Evolutionary conservation across 2,797 vertebrate species (phyloP), one percentile per base, ranked within the genome.

Genomic region (Rhyacichthys aspro): DNA sequence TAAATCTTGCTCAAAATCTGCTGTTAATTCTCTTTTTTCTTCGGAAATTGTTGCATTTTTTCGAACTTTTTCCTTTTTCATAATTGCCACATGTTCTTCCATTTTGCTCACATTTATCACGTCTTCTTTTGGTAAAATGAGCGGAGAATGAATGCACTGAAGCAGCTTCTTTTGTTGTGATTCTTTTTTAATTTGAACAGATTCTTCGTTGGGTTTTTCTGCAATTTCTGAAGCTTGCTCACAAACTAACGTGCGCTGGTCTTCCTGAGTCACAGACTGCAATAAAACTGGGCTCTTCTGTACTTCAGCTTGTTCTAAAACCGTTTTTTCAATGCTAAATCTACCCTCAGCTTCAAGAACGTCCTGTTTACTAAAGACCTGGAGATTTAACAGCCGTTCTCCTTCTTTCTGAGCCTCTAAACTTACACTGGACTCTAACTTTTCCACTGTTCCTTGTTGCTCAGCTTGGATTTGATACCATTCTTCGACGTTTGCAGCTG

Each of bases 91-190:
- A 61, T 92, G 88, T 53, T 87, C 63, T 1, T 85, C 78, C 23
- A 88, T 83, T 33, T 78, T 82, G 17, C 76, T 86, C 59, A 86
- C 43, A 10, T 45, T 28, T n/a, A 93, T 56, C 0, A 82, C 7
- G 0, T 88, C 90, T 77, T 96, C 95, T 74, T 93, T 95, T 3
- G 82, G 70, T 55, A 95, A 81, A 36, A 86, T 28, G 0, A 78
- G 19, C 32, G 78, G 65, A 14, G 42, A 55, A 17, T 93, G 72
- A 48, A 81, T 50, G 0, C 42, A 81, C 38, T 93, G 94, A 23
- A 92, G 83, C 63, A 91, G 79, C 71, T 88, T 76, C 28, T 55
- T 49, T 10, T 74, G 43, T 2, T 54, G 53, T 5, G 72, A 56
- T 48, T 93, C 93, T 69, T 74, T 63, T 33, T 41, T 44, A 5